Base-by-base conservation (phyloP, 1,140 invertebrate genomes). In the Trichonephila inaurata region DNA sequence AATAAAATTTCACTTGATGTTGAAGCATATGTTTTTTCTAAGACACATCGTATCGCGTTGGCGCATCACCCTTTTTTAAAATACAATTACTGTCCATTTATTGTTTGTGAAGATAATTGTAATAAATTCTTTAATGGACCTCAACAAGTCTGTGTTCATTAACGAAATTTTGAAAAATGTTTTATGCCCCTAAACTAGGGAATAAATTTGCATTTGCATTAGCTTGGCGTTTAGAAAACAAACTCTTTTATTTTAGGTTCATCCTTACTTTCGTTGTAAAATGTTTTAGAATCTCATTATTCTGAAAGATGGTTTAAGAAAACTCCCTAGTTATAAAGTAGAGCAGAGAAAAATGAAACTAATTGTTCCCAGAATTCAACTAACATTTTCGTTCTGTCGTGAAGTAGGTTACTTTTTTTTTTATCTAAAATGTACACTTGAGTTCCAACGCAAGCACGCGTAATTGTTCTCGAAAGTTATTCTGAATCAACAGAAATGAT, bases 281-380 rank as follows among this genome's bases (percentile, higher is more conserved):
- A 33, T 69, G 64, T 51, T 89, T 89, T 69, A 72, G 87, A 89
- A 89, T 89, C 64, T 89, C 87, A 89, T 89, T 89, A 89, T 40
- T 69, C 64, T 44, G 87, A 61, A 89, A 51, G 87, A 89, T 89
- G 72, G 87, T 51, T 72, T 89, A 89, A 89, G 87, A 89, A 89
- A 89, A 66, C 69, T 61, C 33, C 19, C 64, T 72, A 14, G 18
- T 69, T 72, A 66, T 44, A 69, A 60, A 51, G 62, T 44, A n/a
- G 40, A 10, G 21, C 40, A 51, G 64, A 40, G 60, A 62, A 89
- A 89, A 89, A 64, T 64, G 87, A 21, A 89, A 51, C 87, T 89
- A 89, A 89, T 89, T 89, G 87, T 89, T 66, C 87, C 44, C 33
- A 89, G 61, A 89, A 64, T 89, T 89, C 87, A 89, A 72, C 64